Evolutionary conservation across 1,140 invertebrate genomes (phyloP).

Genomic region (Zophobas morio): DNA sequence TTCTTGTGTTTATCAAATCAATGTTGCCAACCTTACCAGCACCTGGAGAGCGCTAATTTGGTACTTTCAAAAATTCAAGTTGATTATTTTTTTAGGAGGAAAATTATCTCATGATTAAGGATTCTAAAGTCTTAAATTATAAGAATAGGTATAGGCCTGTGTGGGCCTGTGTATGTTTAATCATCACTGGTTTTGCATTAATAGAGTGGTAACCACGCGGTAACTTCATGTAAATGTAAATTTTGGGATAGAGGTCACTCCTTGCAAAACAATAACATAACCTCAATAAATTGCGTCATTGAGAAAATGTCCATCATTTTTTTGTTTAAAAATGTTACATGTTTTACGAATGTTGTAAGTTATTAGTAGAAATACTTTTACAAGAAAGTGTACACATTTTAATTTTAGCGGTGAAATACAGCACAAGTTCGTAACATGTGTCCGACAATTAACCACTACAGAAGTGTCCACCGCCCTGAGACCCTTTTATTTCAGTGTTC

Average conservation of each 20-base stretch:
- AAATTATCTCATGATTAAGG: too few relatives aligned
- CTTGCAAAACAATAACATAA: conserved; percentile 20
- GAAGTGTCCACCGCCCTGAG: conserved; percentile 91
- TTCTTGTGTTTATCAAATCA: too few relatives aligned
- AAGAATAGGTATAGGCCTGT: too few relatives aligned
- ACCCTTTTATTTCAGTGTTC: conserved; percentile 95
- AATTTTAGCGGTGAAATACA: conserved; percentile 21
- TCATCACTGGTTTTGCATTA: too few relatives aligned
- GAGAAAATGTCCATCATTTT: conserved; percentile 9
- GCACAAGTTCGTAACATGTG: conserved; percentile 23
- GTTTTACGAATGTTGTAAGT: conserved; percentile 28
- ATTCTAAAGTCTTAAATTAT: too few relatives aligned
- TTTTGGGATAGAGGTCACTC: neutral
- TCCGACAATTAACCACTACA: conserved; percentile 73
- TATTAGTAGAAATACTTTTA: neutral
- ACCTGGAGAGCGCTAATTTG: too few relatives aligned
- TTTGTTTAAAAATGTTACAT: conserved; percentile 33
- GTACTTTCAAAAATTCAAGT: too few relatives aligned
- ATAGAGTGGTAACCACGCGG: too few relatives aligned
- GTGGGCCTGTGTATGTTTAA: too few relatives aligned
- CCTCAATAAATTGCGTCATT: conserved; percentile 31
- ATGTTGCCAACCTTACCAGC: too few relatives aligned
- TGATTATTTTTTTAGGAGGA: too few relatives aligned
- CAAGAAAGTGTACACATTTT: neutral
- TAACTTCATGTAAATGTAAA: neutral